Base-by-base conservation (phyloP, 2,888 invertebrate species). In the Ichneumoninae sp. region DNA sequence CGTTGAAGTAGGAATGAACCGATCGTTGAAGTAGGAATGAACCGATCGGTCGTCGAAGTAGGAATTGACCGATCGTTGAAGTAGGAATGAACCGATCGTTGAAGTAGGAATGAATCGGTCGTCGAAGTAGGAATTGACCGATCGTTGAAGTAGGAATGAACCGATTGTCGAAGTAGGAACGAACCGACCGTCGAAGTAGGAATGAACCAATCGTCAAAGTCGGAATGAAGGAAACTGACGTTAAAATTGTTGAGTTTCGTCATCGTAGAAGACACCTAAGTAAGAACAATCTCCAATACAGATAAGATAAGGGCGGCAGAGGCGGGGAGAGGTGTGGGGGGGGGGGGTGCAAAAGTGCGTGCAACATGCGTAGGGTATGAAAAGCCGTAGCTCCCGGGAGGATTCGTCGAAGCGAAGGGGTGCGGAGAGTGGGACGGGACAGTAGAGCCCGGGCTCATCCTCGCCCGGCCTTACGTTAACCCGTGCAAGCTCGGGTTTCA, bases 301-400 rank as follows among this genome's bases (percentile, higher is more conserved):
- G 44, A 47, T 16, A 44, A 44, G 44, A 44, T 44, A 47, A 16
- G 16, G n/a, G 13, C 26, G 60, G 66, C 47, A 50, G 19, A 10
- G 52, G 30, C 44, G 44, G 19, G n/a, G 44, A n/a, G n/a, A 3
- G 70, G 3, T 13, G 54, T 47, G 68, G 16, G 47, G 54, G 60
- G 26, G 52, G 65, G 19, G 72, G 72, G 74, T 36, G 50, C 65
- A 74, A 81, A 84, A 81, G 77, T 77, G 84, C 72, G 72, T 74
- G 62, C 69, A 47, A n/a, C 69, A 65, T 71, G 69, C 68, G 47
- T 75, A 50, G 57, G 66, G 75, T 26, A 50, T 40, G 66, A 76
- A 76, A 77, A 71, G 83, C 72, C 62, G 33, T 30, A 40, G 33
- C 30, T 57, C 71, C 57, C 57, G 26, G 30, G 71, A 57, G 65